These are phyloP conservation scores for Cottoperca gobio DNA, from an alignment of 2,797 vertebrate genomes.

Conservation along the genomic window DNA sequence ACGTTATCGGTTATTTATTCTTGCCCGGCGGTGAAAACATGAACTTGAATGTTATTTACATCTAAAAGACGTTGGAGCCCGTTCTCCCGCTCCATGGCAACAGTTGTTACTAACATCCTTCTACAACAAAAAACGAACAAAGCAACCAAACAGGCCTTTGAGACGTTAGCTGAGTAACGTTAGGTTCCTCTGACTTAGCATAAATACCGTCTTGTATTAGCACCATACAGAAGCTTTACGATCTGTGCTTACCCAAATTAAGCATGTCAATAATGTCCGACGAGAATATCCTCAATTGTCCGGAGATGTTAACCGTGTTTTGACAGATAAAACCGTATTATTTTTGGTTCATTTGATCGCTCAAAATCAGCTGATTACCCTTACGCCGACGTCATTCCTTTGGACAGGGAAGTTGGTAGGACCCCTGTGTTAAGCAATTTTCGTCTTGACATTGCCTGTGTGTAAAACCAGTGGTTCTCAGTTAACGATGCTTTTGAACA, in stretches of 20 bases:
- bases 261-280: constrained; percentile 74
- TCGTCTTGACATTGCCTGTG: constrained; percentile 61
- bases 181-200: constrained; percentile 78
- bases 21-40: not conserved
- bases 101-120: not conserved
- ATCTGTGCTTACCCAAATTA: constrained; percentile 73
- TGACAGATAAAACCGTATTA: constrained; percentile 38
- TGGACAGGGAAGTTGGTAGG: constrained; percentile 57
- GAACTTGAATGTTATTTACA: rapidly evolving
- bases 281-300: constrained; percentile 17
- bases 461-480: not conserved
- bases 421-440: constrained; percentile 53
- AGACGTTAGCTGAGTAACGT: constrained; percentile 33
- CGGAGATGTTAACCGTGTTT: constrained; percentile 2
- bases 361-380: constrained; percentile 83
- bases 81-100: not conserved
- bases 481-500: rapidly evolving
- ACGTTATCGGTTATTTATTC: not conserved
- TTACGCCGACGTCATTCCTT: constrained; percentile 71
- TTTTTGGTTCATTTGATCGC: constrained; percentile 63
- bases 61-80: not conserved
- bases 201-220: constrained; percentile 53
- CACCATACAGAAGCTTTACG: not conserved
- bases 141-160: constrained; percentile 65
- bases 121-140: constrained; percentile 48